A percentile compares a stretch with the other conserved stretches of the same genome.
Evolutionary conservation across 2,797 vertebrate genomes (phyloP).

Genomic region (Sebastes oblongus): DNA sequence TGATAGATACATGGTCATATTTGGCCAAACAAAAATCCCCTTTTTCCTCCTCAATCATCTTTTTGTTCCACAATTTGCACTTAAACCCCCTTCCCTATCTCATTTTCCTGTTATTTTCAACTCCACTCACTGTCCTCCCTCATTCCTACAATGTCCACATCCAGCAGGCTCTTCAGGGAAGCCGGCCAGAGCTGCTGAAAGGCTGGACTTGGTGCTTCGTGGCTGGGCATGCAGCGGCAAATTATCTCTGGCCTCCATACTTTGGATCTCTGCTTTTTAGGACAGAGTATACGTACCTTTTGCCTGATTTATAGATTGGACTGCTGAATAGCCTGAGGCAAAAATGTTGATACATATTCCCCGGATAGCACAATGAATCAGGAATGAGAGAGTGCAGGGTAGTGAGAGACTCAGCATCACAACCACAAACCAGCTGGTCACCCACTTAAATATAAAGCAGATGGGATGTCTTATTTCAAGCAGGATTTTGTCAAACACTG

Average conservation of each 20-base stretch:
- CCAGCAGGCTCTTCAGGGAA: constrained; percentile 8
- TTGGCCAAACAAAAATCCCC: not conserved
- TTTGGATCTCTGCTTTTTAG: constrained; percentile 25
- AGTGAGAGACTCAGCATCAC: constrained; percentile 7
- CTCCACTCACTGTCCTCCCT: not conserved
- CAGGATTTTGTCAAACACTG: constrained; percentile 23
- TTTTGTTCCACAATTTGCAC: not conserved
- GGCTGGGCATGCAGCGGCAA: not conserved
- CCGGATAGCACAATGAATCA: constrained; percentile 23
- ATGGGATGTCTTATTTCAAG: constrained; percentile 35
- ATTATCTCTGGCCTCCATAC: constrained; percentile 29
- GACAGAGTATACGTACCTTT: not conserved
- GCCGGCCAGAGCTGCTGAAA: constrained; percentile 8
- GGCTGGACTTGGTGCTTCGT: constrained; percentile 8
- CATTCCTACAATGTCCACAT: constrained; percentile 15
- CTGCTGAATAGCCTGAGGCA: constrained; percentile 28
- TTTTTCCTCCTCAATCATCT: not conserved
- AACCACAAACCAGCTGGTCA: constrained; percentile 40
- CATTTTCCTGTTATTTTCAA: not conserved
- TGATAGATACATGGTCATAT: not conserved
- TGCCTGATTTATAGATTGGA: constrained; percentile 25
- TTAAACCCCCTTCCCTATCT: not conserved
- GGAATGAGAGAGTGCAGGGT: constrained; percentile 13
- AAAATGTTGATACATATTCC: constrained; percentile 40
- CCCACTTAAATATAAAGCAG: constrained; percentile 41